Evolutionary conservation across 2,888 invertebrate species (phyloP).

Genomic region (Callyntrura sp.): DNA sequence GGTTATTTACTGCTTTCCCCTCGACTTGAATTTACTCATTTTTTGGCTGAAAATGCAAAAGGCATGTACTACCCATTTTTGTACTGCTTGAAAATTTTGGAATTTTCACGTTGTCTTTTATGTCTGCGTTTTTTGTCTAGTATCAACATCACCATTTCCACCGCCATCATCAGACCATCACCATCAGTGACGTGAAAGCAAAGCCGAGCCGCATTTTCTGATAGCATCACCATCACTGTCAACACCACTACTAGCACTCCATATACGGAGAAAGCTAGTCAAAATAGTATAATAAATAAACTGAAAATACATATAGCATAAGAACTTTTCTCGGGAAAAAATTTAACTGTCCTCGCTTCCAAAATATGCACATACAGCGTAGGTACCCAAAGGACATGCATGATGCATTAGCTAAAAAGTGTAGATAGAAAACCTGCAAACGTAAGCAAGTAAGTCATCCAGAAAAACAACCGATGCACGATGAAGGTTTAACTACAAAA

Average conservation of each 20-base stretch:
- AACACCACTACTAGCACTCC: neutral
- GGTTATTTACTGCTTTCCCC: slow-evolving; percentile 52
- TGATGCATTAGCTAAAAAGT: slow-evolving; percentile 35
- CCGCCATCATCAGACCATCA: neutral
- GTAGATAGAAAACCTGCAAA: neutral
- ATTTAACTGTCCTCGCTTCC: too few species aligned
- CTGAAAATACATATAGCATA: too few species aligned
- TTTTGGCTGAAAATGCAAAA: slow-evolving; percentile 46
- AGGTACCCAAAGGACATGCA: slow-evolving; percentile 9
- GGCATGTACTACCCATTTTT: slow-evolving; percentile 27
- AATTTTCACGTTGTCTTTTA: slow-evolving; percentile 9
- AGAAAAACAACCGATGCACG: neutral
- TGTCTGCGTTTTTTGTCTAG: slow-evolving; percentile 14
- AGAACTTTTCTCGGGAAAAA: too few species aligned
- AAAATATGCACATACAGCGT: too few species aligned
- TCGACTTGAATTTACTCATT: slow-evolving; percentile 2
- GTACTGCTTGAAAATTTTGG: slow-evolving; percentile 13
- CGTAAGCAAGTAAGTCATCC: slow-evolving; percentile 12
- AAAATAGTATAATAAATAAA: too few species aligned
- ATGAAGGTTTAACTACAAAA: neutral
- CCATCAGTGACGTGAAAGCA: slow-evolving; percentile 28
- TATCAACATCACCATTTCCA: slow-evolving; percentile 25
- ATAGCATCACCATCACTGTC: slow-evolving; percentile 46
- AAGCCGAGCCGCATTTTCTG: neutral
- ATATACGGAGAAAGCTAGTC: too few species aligned